phyloP scores from a whole-genome alignment of 1,140 invertebrate genomes.

The Chrysomallon squamiferum region DNA sequence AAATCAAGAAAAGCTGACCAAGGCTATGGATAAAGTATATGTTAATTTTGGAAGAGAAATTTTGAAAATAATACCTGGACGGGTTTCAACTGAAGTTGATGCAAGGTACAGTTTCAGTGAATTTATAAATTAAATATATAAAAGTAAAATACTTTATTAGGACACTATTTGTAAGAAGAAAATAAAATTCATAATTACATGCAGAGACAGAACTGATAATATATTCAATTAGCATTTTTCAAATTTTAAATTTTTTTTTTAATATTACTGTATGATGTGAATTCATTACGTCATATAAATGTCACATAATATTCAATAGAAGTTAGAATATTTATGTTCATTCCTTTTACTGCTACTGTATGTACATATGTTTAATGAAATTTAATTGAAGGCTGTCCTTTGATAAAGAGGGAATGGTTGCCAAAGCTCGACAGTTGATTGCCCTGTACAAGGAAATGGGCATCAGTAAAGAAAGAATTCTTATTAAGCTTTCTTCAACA shows the following conservation, averaged over 20 bases:
- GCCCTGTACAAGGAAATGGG: slow-evolving; percentile 88
- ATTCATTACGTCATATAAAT: no score
- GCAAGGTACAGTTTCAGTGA: slow-evolving; percentile 73
- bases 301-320: no score
- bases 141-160: no score
- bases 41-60: slow-evolving; percentile 97
- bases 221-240: no score
- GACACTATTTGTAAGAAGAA: no score
- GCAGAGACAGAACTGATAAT: no score
- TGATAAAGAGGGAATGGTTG: slow-evolving; percentile 88
- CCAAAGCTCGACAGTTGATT: slow-evolving; percentile 89
- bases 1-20: slow-evolving; percentile 69
- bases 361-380: no score
- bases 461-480: slow-evolving; percentile 88
- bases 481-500: slow-evolving; percentile 97
- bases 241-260: no score
- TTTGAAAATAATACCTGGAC: slow-evolving; percentile 95
- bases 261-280: no score
- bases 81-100: slow-evolving; percentile 99
- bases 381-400: slow-evolving; percentile 89
- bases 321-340: no score
- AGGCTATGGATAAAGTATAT: slow-evolving; percentile 91
- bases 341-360: no score
- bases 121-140: background rate
- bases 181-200: no score